Base-by-base conservation (phyloP, 1,140 invertebrate genomes). In the Macrostomum lignano region DNA sequence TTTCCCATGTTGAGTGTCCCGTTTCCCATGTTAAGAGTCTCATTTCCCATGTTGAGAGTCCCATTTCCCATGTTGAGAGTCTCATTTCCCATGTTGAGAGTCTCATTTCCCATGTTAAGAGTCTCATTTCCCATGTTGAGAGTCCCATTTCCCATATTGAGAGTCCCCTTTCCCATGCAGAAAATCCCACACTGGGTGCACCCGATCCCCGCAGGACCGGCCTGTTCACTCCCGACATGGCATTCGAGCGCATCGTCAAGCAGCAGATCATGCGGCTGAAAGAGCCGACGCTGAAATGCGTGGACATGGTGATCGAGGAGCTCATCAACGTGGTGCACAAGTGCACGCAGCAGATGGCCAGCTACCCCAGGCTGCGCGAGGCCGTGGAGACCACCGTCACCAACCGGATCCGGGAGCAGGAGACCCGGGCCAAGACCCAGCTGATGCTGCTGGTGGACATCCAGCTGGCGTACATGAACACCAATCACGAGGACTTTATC, bases 401-500 rank as follows among this genome's bases (percentile, higher is more conserved):
- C 31, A 14, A 30, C 15, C 6, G 13, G 49, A 71, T 96, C 42
- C 68, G 86, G 40, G 75, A 91, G 49, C 67, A 75, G 41, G 91
- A 98, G 55, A 78, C 88, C 54, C 59, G 69, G 44, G 82, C 82
- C 55, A 98, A 98, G 62, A 79, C 15, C 37, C 82, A 94, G 55
- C 68, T 98, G 17, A 61, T 77, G 24, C 60, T 94, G 38, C 61
- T 94, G 25, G 78, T 93, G 29, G 86, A 96, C 54, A 81, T 81
- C 50, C 86, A 98, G 62, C 64, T 96, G 37, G 82, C 88, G 6
- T 98, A 98, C 56, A 96, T 98, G 81, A 98, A 98, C 58, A 98
- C 91, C 23, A 96, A 98, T 61, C 91, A 98, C 52, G 91, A 98
- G 65, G 91, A 98, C 63, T 98, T 98, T 58, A 39, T 33, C 13